Evolutionary conservation across 1,140 invertebrate species (phyloP), one percentile per base, ranked within the genome.

Genomic region (Onthophagus taurus): DNA sequence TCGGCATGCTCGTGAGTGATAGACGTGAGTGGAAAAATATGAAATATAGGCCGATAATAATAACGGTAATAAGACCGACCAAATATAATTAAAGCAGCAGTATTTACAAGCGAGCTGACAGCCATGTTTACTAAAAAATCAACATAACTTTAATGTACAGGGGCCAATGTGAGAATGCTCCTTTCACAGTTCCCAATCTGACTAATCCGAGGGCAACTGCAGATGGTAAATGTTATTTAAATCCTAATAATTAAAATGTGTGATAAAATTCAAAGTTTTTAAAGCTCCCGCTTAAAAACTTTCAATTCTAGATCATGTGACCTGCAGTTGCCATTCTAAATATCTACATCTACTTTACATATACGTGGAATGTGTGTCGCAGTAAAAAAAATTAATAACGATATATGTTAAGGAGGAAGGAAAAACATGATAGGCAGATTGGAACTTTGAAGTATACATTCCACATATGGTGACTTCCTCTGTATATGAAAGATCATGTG

Each of bases 111-210:
- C 61, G 61, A 70, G 64, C 68, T 65, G 64, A 63, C 59, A 64
- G 59, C 49, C 50, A 64, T 62, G 61, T 57, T 49, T 37, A 54
- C 51, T 48, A 48, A 46, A 51, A 53, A 60, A 58, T 59, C 60
- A 66, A 58, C 60, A 66, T 72, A 68, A n/a, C n/a, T n/a, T n/a
- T n/a, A n/a, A n/a, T n/a, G n/a, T n/a, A n/a, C n/a, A n/a, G 68
- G 71, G 68, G 64, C 65, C 64, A 68, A 74, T 71, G 72, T 74
- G 73, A 76, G 73, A 76, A 75, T 75, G 74, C 72, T 70, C 71
- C 71, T 74, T 72, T 75, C 68, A 70, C 66, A 72, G 69, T 69
- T 71, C 69, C 70, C 70, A 73, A 72, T 72, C 71, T 73, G 72
- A 71, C 64, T 64, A 61, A 64, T 39, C 38, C 24, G 21, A n/a